Conservation (phyloP, 1,140 invertebrate species). For the Archegozetes longisetosus region DNA sequence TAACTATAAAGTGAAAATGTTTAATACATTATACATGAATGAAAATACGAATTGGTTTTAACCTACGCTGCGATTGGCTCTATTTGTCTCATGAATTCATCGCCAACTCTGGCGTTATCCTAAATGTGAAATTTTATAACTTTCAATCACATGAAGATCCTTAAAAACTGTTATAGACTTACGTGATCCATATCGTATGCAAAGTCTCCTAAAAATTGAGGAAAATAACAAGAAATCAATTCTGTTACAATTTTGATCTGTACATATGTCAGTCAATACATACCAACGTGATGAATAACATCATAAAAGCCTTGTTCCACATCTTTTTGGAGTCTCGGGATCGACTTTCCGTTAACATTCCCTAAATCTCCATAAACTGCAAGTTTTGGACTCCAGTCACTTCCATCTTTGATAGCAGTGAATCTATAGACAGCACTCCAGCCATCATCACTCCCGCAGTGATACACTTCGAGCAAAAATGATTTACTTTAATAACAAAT, state of each 20-base stretch:
- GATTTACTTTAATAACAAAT: neutral
- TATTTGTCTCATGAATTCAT: slow-evolving; percentile 78
- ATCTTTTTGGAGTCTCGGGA: slow-evolving; percentile 56
- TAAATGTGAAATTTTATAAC: too few relatives aligned
- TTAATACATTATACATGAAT: too few relatives aligned
- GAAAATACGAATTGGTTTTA: too few relatives aligned
- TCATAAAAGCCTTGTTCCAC: slow-evolving; percentile 59
- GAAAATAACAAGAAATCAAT: neutral
- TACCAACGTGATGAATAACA: slow-evolving; percentile 70
- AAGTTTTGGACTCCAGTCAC: slow-evolving; percentile 31
- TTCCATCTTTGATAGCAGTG: slow-evolving; percentile 25
- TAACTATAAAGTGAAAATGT: too few relatives aligned
- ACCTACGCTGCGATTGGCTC: slow-evolving; percentile 64
- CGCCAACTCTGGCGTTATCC: too few relatives aligned
- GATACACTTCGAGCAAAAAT: slow-evolving; percentile 27
- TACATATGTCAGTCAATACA: too few relatives aligned
- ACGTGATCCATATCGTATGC: slow-evolving; percentile 81
- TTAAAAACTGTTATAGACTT: too few relatives aligned
- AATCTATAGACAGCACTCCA: slow-evolving; percentile 33
- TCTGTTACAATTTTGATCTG: too few relatives aligned
- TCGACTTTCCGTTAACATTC: slow-evolving; percentile 34
- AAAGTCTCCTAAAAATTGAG: slow-evolving; percentile 40
- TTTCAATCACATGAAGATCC: too few relatives aligned
- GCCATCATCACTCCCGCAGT: slow-evolving; percentile 28
- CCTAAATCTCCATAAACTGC: slow-evolving; percentile 40